These are phyloP conservation scores for Leucopsar rothschildi DNA, from an alignment of 2,113 vertebrate genomes.

Conservation along the genomic window DNA sequence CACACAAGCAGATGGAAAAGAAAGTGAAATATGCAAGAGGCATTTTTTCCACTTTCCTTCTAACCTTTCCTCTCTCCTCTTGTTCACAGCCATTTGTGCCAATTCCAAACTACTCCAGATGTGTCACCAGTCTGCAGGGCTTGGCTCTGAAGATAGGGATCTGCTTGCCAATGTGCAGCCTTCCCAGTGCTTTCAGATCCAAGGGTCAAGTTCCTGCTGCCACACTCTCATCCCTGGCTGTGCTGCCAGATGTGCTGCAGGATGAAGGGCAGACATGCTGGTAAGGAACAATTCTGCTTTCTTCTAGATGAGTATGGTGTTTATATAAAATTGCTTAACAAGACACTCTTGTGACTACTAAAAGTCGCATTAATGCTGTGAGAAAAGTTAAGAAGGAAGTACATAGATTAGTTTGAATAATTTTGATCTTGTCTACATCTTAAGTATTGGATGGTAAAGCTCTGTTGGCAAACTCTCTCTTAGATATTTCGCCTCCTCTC, in stretches of 20 bases:
- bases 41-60: conserved; percentile 29
- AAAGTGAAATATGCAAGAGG: neutral
- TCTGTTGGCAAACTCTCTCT: neutral
- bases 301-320: neutral
- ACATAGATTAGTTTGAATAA: neutral
- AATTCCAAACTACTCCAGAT: conserved; percentile 24
- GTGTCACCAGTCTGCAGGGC: conserved; percentile 13
- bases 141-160: neutral
- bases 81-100: neutral
- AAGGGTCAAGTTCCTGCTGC: neutral
- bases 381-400: neutral
- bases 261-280: neutral
- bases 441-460: neutral
- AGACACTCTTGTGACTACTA: neutral
- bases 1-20: conserved; percentile 33
- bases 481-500: neutral
- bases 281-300: neutral
- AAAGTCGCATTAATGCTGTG: neutral
- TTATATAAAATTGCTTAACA: neutral
- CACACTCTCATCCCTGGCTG: neutral
- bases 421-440: neutral
- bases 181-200: neutral
- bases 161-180: neutral
- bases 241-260: neutral
- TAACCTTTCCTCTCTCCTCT: neutral